Percentiles rank a stretch among this genome's conserved stretches.
Evolutionary conservation across 2,888 invertebrate species (phyloP).

Genomic region (Crepidodera aurea): DNA sequence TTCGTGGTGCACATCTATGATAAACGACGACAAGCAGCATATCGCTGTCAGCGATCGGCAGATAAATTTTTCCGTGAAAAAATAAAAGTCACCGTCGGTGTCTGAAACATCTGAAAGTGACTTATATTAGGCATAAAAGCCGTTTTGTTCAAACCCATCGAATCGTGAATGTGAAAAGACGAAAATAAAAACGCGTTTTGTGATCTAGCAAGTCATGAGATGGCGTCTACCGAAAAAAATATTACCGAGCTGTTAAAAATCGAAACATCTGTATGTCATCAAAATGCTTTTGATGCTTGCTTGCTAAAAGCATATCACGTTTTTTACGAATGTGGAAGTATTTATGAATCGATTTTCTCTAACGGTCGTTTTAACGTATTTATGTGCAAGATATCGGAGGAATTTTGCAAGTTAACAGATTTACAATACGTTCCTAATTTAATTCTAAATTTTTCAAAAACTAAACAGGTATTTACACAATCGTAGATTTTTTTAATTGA

Average conservation of each 20-base stretch:
- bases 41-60: conserved; percentile 24
- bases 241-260: conserved; percentile 38
- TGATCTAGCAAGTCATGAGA: conserved; percentile 20
- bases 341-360: background rate
- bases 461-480: too few relatives aligned
- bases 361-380: too few relatives aligned
- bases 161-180: conserved; percentile 37
- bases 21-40: conserved; percentile 18
- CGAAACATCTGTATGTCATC: conserved; percentile 41
- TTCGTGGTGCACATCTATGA: conserved; percentile 16
- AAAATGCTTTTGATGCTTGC: conserved; percentile 38
- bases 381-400: too few relatives aligned
- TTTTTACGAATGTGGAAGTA: conserved; percentile 10
- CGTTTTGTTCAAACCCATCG: conserved; percentile 37
- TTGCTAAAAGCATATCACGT: conserved; percentile 37
- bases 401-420: too few relatives aligned
- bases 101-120: conserved; percentile 32
- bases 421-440: too few relatives aligned
- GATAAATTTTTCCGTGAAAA: conserved; percentile 27
- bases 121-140: conserved; percentile 36
- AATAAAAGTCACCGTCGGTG: conserved; percentile 28
- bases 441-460: too few relatives aligned
- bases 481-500: too few relatives aligned
- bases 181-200: conserved; percentile 36
- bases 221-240: conserved; percentile 32